phyloP scores from a whole-genome alignment of 2,888 invertebrate genomes.

The Troglohyphantes excavatus region DNA sequence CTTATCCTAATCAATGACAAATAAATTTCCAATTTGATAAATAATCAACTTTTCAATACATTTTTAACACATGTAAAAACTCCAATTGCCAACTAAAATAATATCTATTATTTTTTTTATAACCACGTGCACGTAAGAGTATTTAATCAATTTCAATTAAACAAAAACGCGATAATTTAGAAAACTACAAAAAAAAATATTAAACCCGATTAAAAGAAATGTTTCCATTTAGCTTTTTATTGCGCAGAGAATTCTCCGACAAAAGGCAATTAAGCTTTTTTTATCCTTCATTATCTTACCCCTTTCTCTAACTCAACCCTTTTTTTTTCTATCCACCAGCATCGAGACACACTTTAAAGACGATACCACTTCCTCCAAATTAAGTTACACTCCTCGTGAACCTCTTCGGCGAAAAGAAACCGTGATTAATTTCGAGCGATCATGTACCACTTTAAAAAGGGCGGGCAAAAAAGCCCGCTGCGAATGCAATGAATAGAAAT shows the following conservation, averaged over 20 bases:
- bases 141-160: too few species aligned
- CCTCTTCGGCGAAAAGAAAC: slow-evolving; percentile 45
- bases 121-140: too few species aligned
- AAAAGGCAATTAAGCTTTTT: not conserved
- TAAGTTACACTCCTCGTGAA: too few species aligned
- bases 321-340: not conserved
- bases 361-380: slow-evolving; percentile 23
- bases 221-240: not conserved
- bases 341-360: slow-evolving; percentile 31
- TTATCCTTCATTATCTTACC: not conserved
- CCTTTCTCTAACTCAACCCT: not conserved
- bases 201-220: not conserved
- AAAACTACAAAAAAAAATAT: too few species aligned
- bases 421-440: slow-evolving; percentile 46
- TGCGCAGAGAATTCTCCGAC: not conserved
- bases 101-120: too few species aligned
- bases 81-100: too few species aligned
- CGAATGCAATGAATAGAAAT: slow-evolving; percentile 71
- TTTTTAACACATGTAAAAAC: too few species aligned
- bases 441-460: slow-evolving; percentile 47
- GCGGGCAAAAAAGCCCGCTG: not conserved
- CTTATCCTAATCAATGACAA: too few species aligned
- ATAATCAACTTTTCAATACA: too few species aligned
- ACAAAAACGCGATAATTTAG: too few species aligned
- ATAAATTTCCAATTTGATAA: too few species aligned